Conservation (phyloP, 2,888 invertebrate genomes). For the Drosophila kuntzei region DNA sequence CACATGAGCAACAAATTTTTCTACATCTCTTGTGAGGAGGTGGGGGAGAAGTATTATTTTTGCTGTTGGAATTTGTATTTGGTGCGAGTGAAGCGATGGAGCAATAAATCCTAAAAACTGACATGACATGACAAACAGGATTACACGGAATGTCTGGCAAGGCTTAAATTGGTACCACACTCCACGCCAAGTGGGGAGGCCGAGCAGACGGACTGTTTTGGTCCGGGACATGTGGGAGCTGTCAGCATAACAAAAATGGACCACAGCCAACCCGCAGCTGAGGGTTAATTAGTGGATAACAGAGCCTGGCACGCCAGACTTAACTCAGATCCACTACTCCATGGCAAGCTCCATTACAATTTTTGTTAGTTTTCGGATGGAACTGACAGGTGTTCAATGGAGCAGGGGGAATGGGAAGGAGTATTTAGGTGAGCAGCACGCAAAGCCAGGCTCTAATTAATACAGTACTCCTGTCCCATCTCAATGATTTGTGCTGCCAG, state of each 20-base stretch:
- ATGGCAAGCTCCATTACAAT: constrained; percentile 66
- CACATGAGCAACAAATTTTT: constrained; percentile 61
- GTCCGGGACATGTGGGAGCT: constrained; percentile 29
- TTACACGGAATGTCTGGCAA: constrained; percentile 79
- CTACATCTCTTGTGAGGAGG: constrained; percentile 33
- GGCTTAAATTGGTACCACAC: constrained; percentile 77
- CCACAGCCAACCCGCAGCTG: constrained; percentile 59
- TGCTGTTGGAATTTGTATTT: constrained; percentile 65
- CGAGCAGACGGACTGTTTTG: not conserved
- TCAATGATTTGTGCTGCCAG: constrained; percentile 51
- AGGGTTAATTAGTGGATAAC: constrained; percentile 81
- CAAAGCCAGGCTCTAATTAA: constrained; percentile 49
- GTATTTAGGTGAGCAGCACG: constrained; percentile 50
- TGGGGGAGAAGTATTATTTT: constrained; percentile 47
- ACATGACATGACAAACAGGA: constrained; percentile 85
- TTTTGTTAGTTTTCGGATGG: constrained; percentile 48
- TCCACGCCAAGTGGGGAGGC: constrained; percentile 41
- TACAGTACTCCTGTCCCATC: constrained; percentile 20
- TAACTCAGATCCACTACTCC: constrained; percentile 12
- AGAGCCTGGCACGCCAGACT: constrained; percentile 26
- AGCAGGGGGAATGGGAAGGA: not conserved
- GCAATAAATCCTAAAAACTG: constrained; percentile 85
- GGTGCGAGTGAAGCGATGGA: constrained; percentile 40
- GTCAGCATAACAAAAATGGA: constrained; percentile 62
- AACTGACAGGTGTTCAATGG: constrained; percentile 63